A percentile compares a stretch with the other conserved stretches of the same genome.
Conservation (phyloP, 1,140 invertebrate species). For the Dendroctonus ponderosae region DNA sequence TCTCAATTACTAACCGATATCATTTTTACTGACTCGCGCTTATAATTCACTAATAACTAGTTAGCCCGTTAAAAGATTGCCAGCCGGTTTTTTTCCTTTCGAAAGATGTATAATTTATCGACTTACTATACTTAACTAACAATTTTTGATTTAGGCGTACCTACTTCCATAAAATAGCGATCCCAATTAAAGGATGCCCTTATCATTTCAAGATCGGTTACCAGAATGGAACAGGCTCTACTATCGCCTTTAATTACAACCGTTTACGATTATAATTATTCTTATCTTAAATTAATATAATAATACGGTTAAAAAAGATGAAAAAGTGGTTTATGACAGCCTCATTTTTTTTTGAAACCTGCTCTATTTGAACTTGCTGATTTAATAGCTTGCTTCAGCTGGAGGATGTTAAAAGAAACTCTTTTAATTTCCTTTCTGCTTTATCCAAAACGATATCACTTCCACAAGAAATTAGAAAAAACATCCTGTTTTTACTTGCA, state of each 20-base stretch:
- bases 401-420: too few species aligned
- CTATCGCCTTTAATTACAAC: slow-evolving; percentile 37
- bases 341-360: not conserved
- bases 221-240: slow-evolving; percentile 24
- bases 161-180: slow-evolving; percentile 35
- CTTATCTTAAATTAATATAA: slow-evolving; percentile 35
- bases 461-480: not conserved
- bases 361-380: too few species aligned
- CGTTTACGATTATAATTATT: slow-evolving; percentile 38
- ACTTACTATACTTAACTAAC: slow-evolving; percentile 33
- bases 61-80: slow-evolving; percentile 22
- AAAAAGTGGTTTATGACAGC: not conserved
- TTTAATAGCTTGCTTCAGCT: too few species aligned
- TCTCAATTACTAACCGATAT: slow-evolving; percentile 26
- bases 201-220: slow-evolving; percentile 37
- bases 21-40: slow-evolving; percentile 23
- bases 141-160: slow-evolving; percentile 34
- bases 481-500: not conserved
- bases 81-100: slow-evolving; percentile 18
- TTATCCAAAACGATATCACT: too few species aligned
- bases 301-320: slow-evolving; percentile 20
- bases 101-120: slow-evolving; percentile 30
- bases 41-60: slow-evolving; percentile 32
- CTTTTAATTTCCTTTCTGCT: too few species aligned
- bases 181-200: slow-evolving; percentile 35